Conservation (phyloP, 2,888 invertebrate species). For the Chloromyia formosa region DNA sequence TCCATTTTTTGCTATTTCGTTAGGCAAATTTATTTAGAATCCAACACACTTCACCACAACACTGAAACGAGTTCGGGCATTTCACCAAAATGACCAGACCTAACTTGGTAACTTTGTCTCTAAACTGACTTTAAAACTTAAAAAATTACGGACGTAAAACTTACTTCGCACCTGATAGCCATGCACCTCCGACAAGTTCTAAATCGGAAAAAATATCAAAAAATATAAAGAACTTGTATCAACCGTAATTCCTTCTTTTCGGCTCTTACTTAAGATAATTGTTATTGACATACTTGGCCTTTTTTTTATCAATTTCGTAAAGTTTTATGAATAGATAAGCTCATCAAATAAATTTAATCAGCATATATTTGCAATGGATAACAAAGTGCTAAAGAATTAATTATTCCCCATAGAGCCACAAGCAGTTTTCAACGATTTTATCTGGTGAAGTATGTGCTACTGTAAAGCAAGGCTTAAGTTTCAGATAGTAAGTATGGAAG, state of each 20-base stretch:
- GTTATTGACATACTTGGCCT: not conserved
- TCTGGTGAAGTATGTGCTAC: not conserved
- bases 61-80: too few relatives aligned
- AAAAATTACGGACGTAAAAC: too few relatives aligned
- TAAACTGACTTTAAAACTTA: too few relatives aligned
- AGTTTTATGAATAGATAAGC: not conserved
- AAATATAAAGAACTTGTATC: not conserved
- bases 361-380: not conserved
- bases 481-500: not conserved
- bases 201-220: not conserved
- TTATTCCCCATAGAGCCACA: not conserved
- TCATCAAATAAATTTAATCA: slow-evolving; percentile 3
- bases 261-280: not conserved
- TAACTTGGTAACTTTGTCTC: too few relatives aligned
- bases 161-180: not conserved
- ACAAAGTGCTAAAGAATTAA: not conserved
- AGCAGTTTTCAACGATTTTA: not conserved
- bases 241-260: not conserved
- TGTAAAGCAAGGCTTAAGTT: not conserved
- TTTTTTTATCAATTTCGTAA: slow-evolving; percentile 1
- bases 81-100: too few relatives aligned
- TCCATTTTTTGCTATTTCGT: too few relatives aligned
- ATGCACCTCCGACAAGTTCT: not conserved
- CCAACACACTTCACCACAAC: too few relatives aligned
- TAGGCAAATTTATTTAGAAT: too few relatives aligned